Conservation (phyloP, 2,888 invertebrate genomes). For the Agonopterix heracliana region DNA sequence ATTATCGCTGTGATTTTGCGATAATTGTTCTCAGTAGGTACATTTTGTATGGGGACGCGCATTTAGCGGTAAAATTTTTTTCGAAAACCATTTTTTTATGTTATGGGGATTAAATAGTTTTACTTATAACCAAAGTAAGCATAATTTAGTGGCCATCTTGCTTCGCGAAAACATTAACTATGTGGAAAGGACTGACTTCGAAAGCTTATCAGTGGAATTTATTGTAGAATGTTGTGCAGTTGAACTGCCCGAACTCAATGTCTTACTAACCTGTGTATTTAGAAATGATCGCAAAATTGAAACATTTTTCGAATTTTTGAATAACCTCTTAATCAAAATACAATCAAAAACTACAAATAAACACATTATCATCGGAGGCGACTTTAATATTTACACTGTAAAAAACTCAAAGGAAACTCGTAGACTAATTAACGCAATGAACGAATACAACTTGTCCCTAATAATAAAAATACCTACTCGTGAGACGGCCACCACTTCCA, state of each 20-base stretch:
- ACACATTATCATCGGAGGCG: slow-evolving; percentile 14
- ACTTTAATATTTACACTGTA: no score
- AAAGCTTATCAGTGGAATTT: slow-evolving; percentile 12
- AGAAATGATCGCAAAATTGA: slow-evolving; percentile 15
- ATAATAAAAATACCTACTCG: neutral
- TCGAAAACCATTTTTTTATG: no score
- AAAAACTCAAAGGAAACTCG: neutral
- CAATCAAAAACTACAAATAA: slow-evolving; percentile 10
- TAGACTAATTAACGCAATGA: neutral
- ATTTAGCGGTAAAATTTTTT: no score
- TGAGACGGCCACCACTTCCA: neutral
- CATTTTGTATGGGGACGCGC: no score
- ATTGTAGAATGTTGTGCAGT: slow-evolving; percentile 16
- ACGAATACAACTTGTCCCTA: neutral
- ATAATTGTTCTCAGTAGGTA: no score
- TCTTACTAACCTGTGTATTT: slow-evolving; percentile 14
- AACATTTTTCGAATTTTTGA: slow-evolving; percentile 9
- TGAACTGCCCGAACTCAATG: slow-evolving; percentile 6
- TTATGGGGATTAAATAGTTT: no score
- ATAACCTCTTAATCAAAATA: slow-evolving; percentile 6
- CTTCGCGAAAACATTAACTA: slow-evolving; percentile 8
- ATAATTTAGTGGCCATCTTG: slow-evolving; percentile 14
- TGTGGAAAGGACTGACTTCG: slow-evolving; percentile 10
- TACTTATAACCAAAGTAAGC: no score
- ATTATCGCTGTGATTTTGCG: no score